A percentile compares a stretch with the other conserved stretches of the same genome.
Evolutionary conservation across 2,888 invertebrate species (phyloP).

Genomic region (Eulithis testata): DNA sequence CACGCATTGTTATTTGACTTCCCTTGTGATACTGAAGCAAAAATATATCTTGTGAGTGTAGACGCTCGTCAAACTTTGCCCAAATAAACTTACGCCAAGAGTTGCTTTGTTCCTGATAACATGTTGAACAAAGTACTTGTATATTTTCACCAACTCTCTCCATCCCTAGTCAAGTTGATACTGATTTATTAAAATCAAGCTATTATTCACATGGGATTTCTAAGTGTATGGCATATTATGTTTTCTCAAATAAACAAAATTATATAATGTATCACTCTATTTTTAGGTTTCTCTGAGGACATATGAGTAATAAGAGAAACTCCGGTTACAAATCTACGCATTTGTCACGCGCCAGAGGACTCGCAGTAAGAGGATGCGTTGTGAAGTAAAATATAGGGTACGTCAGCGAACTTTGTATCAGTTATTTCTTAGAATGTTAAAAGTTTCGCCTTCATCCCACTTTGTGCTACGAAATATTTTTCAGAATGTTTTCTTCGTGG

Average conservation of each 20-base stretch:
- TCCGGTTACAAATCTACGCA: slow-evolving; percentile 36
- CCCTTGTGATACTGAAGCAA: slow-evolving; percentile 16
- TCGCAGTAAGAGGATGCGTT: slow-evolving; percentile 20
- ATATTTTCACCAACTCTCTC: no score
- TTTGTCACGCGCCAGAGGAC: slow-evolving; percentile 33
- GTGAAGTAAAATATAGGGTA: slow-evolving; percentile 30
- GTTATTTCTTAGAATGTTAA: slow-evolving; percentile 18
- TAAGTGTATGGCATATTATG: slow-evolving; percentile 31
- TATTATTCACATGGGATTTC: not conserved
- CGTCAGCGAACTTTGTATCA: slow-evolving; percentile 29
- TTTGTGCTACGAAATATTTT: slow-evolving; percentile 5
- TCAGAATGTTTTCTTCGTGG: not conserved
- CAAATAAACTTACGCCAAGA: slow-evolving; percentile 37
- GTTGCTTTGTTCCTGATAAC: slow-evolving; percentile 22
- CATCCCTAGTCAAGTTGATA: no score
- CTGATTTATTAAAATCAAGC: not conserved
- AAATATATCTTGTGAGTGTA: slow-evolving; percentile 25
- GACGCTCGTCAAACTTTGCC: slow-evolving; percentile 29
- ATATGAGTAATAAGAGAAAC: slow-evolving; percentile 37
- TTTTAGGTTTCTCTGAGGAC: slow-evolving; percentile 34
- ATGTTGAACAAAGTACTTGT: not conserved
- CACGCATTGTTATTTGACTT: slow-evolving; percentile 31
- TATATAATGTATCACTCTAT: slow-evolving; percentile 22
- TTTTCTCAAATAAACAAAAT: slow-evolving; percentile 35
- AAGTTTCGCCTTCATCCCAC: slow-evolving; percentile 9